Conservation (phyloP, 30 jellyfish, hydroid and myxozoan species). For the Pelagia noctiluca region DNA sequence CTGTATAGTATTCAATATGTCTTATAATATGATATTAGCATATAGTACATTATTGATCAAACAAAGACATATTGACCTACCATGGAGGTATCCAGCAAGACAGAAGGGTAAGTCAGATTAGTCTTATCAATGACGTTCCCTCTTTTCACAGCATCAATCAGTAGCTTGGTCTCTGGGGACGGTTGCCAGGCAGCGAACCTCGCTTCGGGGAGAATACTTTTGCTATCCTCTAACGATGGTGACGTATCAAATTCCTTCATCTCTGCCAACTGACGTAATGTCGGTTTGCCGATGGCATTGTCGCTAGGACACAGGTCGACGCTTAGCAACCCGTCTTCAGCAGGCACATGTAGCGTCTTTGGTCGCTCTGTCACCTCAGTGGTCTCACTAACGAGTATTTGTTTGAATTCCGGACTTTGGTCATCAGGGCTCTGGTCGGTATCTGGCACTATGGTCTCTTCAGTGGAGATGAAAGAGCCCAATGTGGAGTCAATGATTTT, state of each 20-base stretch:
- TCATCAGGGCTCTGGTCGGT: too few relatives aligned
- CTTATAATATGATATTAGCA: too few relatives aligned
- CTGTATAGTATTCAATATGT: too few relatives aligned
- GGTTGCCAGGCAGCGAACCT: slow-evolving; percentile 82
- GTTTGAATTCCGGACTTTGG: slow-evolving; percentile 20
- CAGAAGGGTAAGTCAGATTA: slow-evolving; percentile 80
- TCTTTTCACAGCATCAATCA: slow-evolving; percentile 43
- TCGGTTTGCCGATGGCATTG: slow-evolving; percentile 60
- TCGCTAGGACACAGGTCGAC: slow-evolving; percentile 64
- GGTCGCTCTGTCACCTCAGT: slow-evolving; percentile 16
- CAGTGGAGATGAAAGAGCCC: too few relatives aligned
- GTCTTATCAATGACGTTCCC: slow-evolving; percentile 65
- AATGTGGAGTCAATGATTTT: too few relatives aligned
- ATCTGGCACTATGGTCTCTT: too few relatives aligned
- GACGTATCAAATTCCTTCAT: slow-evolving; percentile 50
- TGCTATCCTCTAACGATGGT: slow-evolving; percentile 50
- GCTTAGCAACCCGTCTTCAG: slow-evolving; percentile 8
- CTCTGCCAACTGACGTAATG: slow-evolving; percentile 70
- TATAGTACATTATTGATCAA: too few relatives aligned
- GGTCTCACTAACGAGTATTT: slow-evolving; percentile 7
- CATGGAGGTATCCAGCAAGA: slow-evolving; percentile 77
- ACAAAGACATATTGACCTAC: slow-evolving; percentile 36
- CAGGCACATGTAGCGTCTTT: neutral
- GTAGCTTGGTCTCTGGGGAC: slow-evolving; percentile 57
- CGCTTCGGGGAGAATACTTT: slow-evolving; percentile 42